Base-by-base conservation (phyloP, 1,140 invertebrate genomes). In the Rhopalosiphum padi region DNA sequence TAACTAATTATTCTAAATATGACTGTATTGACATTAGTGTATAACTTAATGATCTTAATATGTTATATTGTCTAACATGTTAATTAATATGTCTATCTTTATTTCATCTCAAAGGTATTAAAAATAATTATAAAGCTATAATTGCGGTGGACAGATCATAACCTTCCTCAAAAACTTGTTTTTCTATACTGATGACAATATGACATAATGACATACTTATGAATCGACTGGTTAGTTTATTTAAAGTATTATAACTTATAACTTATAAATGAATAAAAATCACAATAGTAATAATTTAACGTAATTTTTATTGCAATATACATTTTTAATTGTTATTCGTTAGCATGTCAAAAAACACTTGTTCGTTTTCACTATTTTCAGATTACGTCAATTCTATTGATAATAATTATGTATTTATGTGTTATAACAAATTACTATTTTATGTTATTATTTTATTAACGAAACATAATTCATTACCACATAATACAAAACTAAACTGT, bases 161-260 rank as follows among this genome's bases (percentile, higher is more conserved):
- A 85, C 91, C 82, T 86, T 93, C 82, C 35, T 30, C 35, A 85
- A 55, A 55, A 93, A 85, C 77, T 85, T 41, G 90, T 92, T 92
- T 51, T 83, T 25, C 18, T 77, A 77, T 77, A 30, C 90, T 37
- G 46, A 86, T 86, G 82, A n/a, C n/a, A n/a, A n/a, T n/a, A n/a
- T n/a, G n/a, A 85, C 82, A 86, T 51, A 93, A 35, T 51, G 37
- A 41, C 82, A 93, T 37, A 93, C 46, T 83, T 89, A 35, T 86
- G 86, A 43, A 93, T 93, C 8, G 91, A 93, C 51, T 46, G 48
- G 48, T 93, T 55, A 35, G 43, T 51, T 46, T 82, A 18, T 51
- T 77, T 2, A 37, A 0, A 68, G 89, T 46, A 55, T 60, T 89
- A 51, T 23, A 82, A 82, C 0, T 48, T 60, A 43, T 43, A 82